Evolutionary conservation across 2,888 invertebrate genomes (phyloP), one percentile per base, ranked within the genome.

Genomic region (Phaedon cochleariae): DNA sequence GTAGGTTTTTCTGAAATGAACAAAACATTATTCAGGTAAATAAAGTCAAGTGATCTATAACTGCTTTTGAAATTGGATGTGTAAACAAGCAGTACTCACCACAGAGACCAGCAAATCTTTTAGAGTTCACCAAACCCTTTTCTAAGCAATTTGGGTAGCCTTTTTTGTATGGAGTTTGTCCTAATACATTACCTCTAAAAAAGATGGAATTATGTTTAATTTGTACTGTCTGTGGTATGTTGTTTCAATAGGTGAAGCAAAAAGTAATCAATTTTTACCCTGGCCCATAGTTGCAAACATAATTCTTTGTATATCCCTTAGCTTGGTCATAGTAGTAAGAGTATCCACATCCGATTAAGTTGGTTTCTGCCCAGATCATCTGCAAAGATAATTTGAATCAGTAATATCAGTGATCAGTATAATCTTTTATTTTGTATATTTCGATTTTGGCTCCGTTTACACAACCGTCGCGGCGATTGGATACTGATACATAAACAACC

Each of bases 341-440:
- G 81, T 89, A 95, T 26, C 96, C 96, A 80, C 96, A 96, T 64
- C 96, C 96, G 59, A 96, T 88, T 72, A 91, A 86, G 78, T 90
- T 90, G 10, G 95, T 93, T 80, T 92, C 90, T 63, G 93, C 92
- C 96, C 96, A 96, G 60, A 95, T 90, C 83, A 96, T 87, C 93
- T 96, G 82, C 18, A 84, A 84, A 37, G 53, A 46, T 58, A 69
- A 65, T 22, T 48, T 18, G 59, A 29, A 26, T 26, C 18, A 29
- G 17, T 18, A 10, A 15, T 4, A 15, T 5, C 7, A 26, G 26
- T 51, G n/a, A n/a, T n/a, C n/a, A n/a, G n/a, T n/a, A n/a, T n/a
- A n/a, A n/a, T n/a, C n/a, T n/a, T n/a, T n/a, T n/a, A n/a, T n/a
- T n/a, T n/a, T n/a, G n/a, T n/a, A n/a, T n/a, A n/a, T n/a, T n/a